phyloP scores from a whole-genome alignment of 1,140 invertebrate genomes.

The Diabrotica virgifera region DNA sequence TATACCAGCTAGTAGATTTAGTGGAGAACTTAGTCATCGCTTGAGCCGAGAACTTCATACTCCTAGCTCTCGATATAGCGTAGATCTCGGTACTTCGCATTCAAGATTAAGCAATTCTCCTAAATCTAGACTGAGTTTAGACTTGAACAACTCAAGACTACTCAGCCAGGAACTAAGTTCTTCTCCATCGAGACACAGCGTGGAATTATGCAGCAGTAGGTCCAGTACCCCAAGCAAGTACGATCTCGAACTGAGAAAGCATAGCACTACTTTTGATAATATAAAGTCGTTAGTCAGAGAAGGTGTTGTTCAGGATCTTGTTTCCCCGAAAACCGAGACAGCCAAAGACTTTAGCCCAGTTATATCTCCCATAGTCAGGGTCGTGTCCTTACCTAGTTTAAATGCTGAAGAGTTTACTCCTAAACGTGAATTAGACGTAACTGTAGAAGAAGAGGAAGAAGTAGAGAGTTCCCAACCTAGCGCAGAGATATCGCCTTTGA shows the following conservation, averaged over 20 bases:
- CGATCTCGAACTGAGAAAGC: constrained; percentile 62
- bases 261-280: constrained; percentile 76
- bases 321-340: constrained; percentile 50
- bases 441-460: constrained; percentile 63
- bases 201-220: constrained; percentile 38
- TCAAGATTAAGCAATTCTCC: constrained; percentile 55
- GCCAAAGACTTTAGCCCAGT: constrained; percentile 52
- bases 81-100: constrained; percentile 57
- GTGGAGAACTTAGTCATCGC: constrained; percentile 56
- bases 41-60: constrained; percentile 57
- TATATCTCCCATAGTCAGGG: constrained; percentile 53
- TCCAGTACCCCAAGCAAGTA: constrained; percentile 42
- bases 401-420: constrained; percentile 54
- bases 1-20: constrained; percentile 55
- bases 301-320: constrained; percentile 56
- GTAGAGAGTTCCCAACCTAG: constrained; percentile 54
- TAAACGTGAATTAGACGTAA: constrained; percentile 53
- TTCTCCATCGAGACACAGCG: constrained; percentile 37
- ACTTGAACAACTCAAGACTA: constrained; percentile 57
- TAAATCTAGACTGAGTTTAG: constrained; percentile 57
- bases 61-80: constrained; percentile 59
- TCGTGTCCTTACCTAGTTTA: constrained; percentile 63
- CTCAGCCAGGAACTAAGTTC: constrained; percentile 49
- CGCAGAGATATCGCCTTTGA: constrained; percentile 56
- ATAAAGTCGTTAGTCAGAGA: constrained; percentile 71